These are phyloP conservation scores for Arvicanthis niloticus DNA, from an alignment of 2,113 vertebrate genomes.

Conservation along the genomic window DNA sequence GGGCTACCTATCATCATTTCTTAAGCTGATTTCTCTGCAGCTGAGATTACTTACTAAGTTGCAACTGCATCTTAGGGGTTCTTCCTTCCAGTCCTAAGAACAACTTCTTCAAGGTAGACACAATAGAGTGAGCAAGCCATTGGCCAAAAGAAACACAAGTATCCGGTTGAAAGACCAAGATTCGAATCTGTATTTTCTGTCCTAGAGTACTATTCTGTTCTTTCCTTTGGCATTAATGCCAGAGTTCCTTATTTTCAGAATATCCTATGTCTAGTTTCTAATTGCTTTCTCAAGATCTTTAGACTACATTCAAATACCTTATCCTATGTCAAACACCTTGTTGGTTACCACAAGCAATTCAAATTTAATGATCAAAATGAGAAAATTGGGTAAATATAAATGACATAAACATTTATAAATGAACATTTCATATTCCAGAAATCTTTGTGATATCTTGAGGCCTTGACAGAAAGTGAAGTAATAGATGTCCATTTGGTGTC, in stretches of 20 bases:
- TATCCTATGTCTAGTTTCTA: background rate
- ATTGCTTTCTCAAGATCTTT: slow-evolving; percentile 14
- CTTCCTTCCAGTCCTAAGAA: background rate
- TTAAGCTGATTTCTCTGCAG: background rate
- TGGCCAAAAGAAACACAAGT: background rate
- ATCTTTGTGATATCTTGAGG: background rate
- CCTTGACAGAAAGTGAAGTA: background rate
- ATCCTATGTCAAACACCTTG: background rate
- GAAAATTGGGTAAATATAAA: background rate
- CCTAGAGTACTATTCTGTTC: background rate
- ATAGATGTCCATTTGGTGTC: background rate
- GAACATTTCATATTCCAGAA: background rate
- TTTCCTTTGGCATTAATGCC: background rate
- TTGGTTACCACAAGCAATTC: background rate
- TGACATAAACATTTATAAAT: background rate
- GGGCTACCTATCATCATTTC: background rate
- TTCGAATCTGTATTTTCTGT: slow-evolving; percentile 13
- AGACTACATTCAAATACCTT: background rate
- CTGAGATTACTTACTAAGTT: slow-evolving; percentile 18
- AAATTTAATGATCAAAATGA: background rate
- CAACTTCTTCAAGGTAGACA: background rate
- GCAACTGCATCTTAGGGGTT: background rate
- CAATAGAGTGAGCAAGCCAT: background rate
- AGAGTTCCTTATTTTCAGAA: background rate
- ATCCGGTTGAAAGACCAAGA: background rate